Base-by-base conservation (phyloP, 2,888 invertebrate species). In the Mesorhabditis sp. region DNA sequence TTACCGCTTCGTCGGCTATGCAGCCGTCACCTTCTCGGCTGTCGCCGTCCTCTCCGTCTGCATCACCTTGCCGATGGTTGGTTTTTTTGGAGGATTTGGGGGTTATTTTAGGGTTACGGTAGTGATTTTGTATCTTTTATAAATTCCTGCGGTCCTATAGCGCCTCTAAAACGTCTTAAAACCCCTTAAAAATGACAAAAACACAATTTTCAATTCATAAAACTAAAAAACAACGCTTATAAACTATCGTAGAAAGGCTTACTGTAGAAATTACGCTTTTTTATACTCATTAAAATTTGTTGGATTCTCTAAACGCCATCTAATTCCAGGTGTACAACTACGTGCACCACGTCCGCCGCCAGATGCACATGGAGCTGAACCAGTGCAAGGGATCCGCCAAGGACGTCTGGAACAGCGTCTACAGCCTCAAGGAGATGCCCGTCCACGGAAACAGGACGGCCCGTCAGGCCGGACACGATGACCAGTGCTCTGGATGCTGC, bases 1-100 rank as follows among this genome's bases (percentile, higher is more conserved):
- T 6, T 80, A 80, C 73, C 78, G 80, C 50, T 76, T 80, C 72
- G 80, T 80, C 80, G 80, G 80, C 45, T 80, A 80, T 68, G 80
- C 80, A 67, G 80, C 80, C 67, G 80, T 80, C 61, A 74, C 74
- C 71, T 80, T 80, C 73, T 80, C 80, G 68, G 80, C 80, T 43
- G 77, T 80, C 43, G 80, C 80, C 69, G 80, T 80, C 62, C 72
- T 80, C 45, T 78, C 80, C 69, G 80, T 80, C 62, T 80, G 80
- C 72, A 77, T 80, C 69, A 80, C 80, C 58, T 73, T 80, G 43
- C 80, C 80, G 66, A 80, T 80, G 80, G 79, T 50, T 50, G 7
- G 58, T 50, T 50, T 50, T 13, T 13, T 28, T 28, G 28, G 28
- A 28, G 28, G 28, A 2, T 28, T 28, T 28, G 1, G 58, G 7